Evolutionary conservation across 1,140 invertebrate species (phyloP), one percentile per base, ranked within the genome.

Genomic region (Drosophila watanabei): DNA sequence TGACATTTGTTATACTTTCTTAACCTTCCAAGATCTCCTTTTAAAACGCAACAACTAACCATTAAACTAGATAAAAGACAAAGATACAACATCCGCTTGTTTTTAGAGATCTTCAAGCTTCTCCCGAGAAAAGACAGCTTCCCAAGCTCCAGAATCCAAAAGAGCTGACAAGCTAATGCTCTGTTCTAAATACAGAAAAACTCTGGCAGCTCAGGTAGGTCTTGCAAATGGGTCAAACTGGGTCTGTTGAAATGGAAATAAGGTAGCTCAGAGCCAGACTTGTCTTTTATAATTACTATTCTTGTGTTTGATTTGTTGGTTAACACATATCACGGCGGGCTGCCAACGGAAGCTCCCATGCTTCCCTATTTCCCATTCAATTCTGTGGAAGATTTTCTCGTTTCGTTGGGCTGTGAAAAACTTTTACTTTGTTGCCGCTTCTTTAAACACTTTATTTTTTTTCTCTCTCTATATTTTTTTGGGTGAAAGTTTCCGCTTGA

Each of bases 351-450:
- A 57, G 49, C 33, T 54, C 5, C 62, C 45, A 11, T 32, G 20
- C n/a, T 43, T 72, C 54, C 54, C 54, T 61, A 61, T 61, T 68
- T 65, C 45, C 20, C 52, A 30, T 39, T 75, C 20, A 43, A 24
- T 43, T 24, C 39, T 37, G 33, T 43, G 71, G 18, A 71, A 60
- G 68, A 45, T 75, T 75, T 75, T 75, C 57, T 75, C 70, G 49
- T 64, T 39, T 63, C 58, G 58, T 49, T 66, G 61, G 33, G n/a
- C 51, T 66, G 72, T 76, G 71, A 54, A 78, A 69, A 78, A 78
- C 75, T 78, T 78, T 78, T 78, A 78, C 75, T 78, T 78, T 69
- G 75, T 62, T 62, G 75, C 75, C 43, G 65, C 73, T 77, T 76
- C 72, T 66, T 66, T 65, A 75, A 48, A 58, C 71, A 65, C 33